These are phyloP conservation scores for Hippasteria phrygiana DNA, from an alignment of 53 echinoderm and acorn worm genomes.

Conservation along the genomic window DNA sequence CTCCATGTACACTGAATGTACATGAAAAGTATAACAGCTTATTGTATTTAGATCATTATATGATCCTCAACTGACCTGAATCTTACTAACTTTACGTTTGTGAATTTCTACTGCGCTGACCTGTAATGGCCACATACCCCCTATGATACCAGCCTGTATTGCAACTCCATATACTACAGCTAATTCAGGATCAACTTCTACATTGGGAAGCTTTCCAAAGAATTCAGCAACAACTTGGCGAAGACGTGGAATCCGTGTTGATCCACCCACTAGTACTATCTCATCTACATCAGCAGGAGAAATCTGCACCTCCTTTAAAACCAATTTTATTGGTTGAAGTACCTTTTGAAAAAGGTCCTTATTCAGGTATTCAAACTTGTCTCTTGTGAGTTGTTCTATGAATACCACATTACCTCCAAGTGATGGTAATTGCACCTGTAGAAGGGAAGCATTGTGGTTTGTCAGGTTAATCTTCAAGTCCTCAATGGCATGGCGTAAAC, in stretches of 20 bases:
- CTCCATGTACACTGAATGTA: too few relatives aligned
- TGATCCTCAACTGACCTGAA: slow-evolving; percentile 64
- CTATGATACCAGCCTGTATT: slow-evolving; percentile 88
- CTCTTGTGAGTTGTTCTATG: slow-evolving; percentile 66
- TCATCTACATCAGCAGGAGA: slow-evolving; percentile 74
- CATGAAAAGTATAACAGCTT: too few relatives aligned
- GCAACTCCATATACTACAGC: slow-evolving; percentile 90
- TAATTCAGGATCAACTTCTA: slow-evolving; percentile 83
- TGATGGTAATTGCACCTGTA: slow-evolving; percentile 65
- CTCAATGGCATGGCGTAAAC: slow-evolving; percentile 77
- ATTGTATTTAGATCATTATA: too few relatives aligned
- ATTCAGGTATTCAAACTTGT: slow-evolving; percentile 77
- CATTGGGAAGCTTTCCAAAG: slow-evolving; percentile 80
- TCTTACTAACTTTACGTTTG: slow-evolving; percentile 63
- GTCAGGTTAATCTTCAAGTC: slow-evolving; percentile 81
- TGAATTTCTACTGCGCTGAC: slow-evolving; percentile 88
- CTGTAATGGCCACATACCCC: slow-evolving; percentile 89
- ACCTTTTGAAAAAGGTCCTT: slow-evolving; percentile 79
- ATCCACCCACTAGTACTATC: slow-evolving; percentile 82
- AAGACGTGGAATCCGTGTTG: slow-evolving; percentile 80
- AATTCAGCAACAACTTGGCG: slow-evolving; percentile 63
- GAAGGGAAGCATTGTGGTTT: slow-evolving; percentile 13
- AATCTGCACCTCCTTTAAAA: slow-evolving; percentile 70
- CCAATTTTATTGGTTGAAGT: slow-evolving; percentile 73
- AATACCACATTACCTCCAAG: slow-evolving; percentile 48